A percentile compares a stretch with the other conserved stretches of the same genome.
Conservation (phyloP, 1,140 invertebrate genomes). For the Bactericera cockerelli region DNA sequence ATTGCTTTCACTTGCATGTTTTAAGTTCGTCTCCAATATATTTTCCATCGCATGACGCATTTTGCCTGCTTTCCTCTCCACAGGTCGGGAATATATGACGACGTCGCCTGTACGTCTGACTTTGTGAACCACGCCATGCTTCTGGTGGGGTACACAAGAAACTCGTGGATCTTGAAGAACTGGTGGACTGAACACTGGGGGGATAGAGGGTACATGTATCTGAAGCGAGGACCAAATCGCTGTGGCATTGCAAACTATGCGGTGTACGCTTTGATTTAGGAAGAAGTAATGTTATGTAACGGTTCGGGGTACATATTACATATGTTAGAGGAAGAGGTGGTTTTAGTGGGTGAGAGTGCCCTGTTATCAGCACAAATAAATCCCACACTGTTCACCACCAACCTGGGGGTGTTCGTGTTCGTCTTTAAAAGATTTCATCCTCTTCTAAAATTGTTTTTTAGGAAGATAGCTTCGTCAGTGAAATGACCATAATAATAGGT, state of each 20-base stretch:
- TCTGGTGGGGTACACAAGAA: conserved; percentile 53
- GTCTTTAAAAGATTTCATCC: too few species aligned
- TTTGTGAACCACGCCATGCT: conserved; percentile 59
- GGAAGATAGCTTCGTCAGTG: too few species aligned
- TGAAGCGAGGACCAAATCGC: conserved; percentile 59
- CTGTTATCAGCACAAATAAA: too few species aligned
- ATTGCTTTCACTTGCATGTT: too few species aligned
- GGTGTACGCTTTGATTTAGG: conserved; percentile 38
- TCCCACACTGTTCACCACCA: too few species aligned
- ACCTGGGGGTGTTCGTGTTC: too few species aligned
- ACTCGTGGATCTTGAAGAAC: conserved; percentile 85
- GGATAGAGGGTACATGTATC: conserved; percentile 67
- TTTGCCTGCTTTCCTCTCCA: conserved; percentile 20
- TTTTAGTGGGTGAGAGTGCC: too few species aligned
- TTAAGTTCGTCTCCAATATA: too few species aligned
- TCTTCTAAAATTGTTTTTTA: too few species aligned
- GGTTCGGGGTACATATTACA: too few species aligned
- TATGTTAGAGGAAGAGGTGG: too few species aligned
- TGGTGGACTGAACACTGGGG: conserved; percentile 78
- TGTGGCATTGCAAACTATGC: conserved; percentile 76
- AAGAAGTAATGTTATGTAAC: background rate
- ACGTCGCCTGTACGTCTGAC: conserved; percentile 39
- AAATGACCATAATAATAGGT: too few species aligned
- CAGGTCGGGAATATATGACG: conserved; percentile 50
- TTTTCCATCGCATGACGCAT: background rate